These are phyloP conservation scores for Decapterus maruadsi DNA, from an alignment of 2,797 vertebrate genomes.

Conservation along the genomic window DNA sequence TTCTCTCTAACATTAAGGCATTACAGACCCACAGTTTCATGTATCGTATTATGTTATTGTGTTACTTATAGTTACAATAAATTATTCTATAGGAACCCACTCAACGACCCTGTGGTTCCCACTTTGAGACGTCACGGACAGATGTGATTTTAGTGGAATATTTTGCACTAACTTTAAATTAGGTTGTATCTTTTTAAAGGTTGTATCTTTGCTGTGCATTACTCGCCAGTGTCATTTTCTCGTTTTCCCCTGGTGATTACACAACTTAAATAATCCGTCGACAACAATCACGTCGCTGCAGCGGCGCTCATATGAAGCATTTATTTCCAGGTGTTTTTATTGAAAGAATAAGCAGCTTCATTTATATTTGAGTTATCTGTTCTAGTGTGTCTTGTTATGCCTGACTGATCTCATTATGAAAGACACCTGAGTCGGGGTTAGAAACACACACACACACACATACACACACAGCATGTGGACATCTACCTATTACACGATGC, in stretches of 20 bases:
- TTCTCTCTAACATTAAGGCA: too few species aligned
- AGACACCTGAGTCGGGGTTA: conserved; percentile 36
- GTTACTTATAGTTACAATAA: too few species aligned
- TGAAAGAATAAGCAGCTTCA: neutral
- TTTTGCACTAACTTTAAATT: too few species aligned
- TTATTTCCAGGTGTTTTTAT: conserved; percentile 11
- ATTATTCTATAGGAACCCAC: too few species aligned
- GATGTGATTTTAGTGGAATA: too few species aligned
- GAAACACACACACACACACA: conserved; percentile 21
- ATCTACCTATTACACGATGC: conserved; percentile 34
- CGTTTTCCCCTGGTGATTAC: neutral
- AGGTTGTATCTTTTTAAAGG: too few species aligned
- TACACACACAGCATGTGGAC: conserved; percentile 1
- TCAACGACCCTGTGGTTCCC: too few species aligned
- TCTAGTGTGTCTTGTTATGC: conserved; percentile 13
- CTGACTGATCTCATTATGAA: conserved; percentile 39
- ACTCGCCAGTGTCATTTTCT: too few species aligned
- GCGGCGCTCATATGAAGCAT: neutral
- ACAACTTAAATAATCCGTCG: neutral
- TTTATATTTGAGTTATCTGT: conserved; percentile 27
- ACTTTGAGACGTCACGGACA: too few species aligned
- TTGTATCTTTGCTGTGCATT: too few species aligned
- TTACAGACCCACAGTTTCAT: too few species aligned
- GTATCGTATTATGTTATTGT: too few species aligned
- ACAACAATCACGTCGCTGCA: neutral